Evolutionary conservation across 35 echinoderm and acorn worm genomes (phyloP).

Genomic region (Hemicentrotus pulcherrimus): DNA sequence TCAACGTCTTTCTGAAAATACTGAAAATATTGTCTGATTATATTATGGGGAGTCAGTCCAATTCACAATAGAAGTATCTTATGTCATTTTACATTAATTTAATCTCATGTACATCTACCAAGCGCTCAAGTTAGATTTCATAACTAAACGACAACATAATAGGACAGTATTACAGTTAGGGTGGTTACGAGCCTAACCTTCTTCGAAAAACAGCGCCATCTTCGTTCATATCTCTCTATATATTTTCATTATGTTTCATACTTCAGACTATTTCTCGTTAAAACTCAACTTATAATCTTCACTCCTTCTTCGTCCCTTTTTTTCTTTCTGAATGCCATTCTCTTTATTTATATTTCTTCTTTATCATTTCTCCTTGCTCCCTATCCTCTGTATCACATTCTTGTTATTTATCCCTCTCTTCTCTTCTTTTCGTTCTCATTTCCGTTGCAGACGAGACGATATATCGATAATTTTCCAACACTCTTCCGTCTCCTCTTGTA

Average conservation of each 20-base stretch:
- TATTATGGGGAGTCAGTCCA: no score
- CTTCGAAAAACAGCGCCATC: neutral
- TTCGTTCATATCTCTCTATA: neutral
- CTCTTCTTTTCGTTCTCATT: neutral
- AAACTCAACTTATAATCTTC: neutral
- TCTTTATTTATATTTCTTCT: neutral
- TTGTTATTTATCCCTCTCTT: neutral
- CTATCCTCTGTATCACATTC: neutral
- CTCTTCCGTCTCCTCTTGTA: neutral
- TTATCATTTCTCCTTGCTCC: neutral
- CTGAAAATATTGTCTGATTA: no score
- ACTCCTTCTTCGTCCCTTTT: neutral
- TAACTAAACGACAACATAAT: no score
- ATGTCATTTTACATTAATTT: no score
- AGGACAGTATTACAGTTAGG: no score
- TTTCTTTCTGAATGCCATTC: neutral
- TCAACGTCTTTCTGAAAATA: no score
- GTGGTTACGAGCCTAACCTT: neutral
- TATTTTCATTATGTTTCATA: neutral
- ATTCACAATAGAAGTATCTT: no score
- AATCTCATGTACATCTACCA: no score
- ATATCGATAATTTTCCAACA: neutral
- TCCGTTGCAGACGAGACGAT: neutral
- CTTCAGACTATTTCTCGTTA: neutral
- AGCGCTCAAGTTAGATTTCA: no score